phyloP scores from a whole-genome alignment of 2,797 vertebrate species.

The Choloepus didactylus region DNA sequence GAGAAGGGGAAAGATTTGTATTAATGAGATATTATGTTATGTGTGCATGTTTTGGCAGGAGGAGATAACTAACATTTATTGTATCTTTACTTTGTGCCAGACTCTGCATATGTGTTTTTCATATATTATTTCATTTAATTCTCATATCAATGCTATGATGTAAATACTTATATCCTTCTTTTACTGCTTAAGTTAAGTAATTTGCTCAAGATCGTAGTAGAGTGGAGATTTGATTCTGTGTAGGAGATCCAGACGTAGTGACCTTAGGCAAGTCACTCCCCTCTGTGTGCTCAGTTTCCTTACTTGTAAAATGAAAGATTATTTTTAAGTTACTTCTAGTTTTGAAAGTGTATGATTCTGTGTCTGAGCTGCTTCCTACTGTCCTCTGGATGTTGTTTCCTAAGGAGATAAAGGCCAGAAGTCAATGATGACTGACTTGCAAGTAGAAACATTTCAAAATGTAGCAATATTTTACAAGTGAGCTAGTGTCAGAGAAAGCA shows the following conservation, averaged over 20 bases:
- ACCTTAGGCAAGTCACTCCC: conserved; percentile 46
- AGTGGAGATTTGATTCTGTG: conserved; percentile 62
- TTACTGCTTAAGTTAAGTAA: conserved; percentile 60
- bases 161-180: conserved; percentile 37
- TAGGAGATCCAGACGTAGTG: conserved; percentile 24
- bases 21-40: neutral
- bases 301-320: conserved; percentile 22
- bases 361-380: conserved; percentile 7
- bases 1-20: conserved; percentile 25
- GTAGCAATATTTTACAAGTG: neutral
- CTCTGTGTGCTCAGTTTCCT: conserved; percentile 8
- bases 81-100: conserved; percentile 28
- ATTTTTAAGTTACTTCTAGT: conserved; percentile 10
- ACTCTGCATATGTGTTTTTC: conserved; percentile 7
- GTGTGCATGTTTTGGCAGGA: neutral
- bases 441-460: conserved; percentile 50
- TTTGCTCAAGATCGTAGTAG: conserved; percentile 29
- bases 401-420: conserved; percentile 47
- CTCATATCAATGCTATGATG: conserved; percentile 23
- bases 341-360: conserved; percentile 2
- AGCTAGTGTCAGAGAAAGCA: conserved; percentile 33
- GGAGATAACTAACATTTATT: conserved; percentile 45
- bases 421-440: conserved; percentile 5
- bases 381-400: conserved; percentile 21
- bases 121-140: conserved; percentile 59